phyloP scores from a whole-genome alignment of 2,113 vertebrate genomes.

The Ciconia boyciana region DNA sequence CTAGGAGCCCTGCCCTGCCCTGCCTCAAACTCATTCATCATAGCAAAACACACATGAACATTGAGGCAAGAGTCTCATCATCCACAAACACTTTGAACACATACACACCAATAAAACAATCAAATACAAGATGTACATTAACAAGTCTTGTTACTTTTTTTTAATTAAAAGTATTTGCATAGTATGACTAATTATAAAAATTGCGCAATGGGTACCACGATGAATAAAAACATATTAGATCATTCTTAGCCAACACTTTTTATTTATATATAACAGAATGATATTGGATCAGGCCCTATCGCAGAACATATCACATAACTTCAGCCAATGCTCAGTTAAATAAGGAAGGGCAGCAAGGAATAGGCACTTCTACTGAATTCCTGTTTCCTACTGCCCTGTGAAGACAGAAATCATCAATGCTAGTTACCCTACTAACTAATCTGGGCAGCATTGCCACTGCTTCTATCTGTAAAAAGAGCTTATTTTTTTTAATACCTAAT shows the following conservation, averaged over 20 bases:
- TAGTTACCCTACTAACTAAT: background rate
- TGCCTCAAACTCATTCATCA: background rate
- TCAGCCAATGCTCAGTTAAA: background rate
- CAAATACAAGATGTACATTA: background rate
- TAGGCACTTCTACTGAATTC: background rate
- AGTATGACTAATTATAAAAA: background rate
- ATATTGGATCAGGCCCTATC: background rate
- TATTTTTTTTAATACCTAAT: background rate
- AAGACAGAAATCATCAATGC: background rate
- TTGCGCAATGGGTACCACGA: background rate
- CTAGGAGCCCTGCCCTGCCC: background rate
- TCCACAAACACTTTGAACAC: background rate
- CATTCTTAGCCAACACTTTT: background rate
- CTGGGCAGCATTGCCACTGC: background rate
- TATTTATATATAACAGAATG: background rate
- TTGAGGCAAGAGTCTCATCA: background rate
- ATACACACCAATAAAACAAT: background rate
- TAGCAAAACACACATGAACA: background rate
- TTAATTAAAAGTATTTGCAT: background rate
- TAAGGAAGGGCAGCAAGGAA: background rate
- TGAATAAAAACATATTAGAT: background rate
- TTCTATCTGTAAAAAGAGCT: background rate
- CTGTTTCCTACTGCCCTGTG: too few species aligned
- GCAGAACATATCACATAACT: background rate
- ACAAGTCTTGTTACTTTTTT: background rate